phyloP scores from a whole-genome alignment of 2,797 vertebrate species.

The Phyllotis vaccarum region DNA sequence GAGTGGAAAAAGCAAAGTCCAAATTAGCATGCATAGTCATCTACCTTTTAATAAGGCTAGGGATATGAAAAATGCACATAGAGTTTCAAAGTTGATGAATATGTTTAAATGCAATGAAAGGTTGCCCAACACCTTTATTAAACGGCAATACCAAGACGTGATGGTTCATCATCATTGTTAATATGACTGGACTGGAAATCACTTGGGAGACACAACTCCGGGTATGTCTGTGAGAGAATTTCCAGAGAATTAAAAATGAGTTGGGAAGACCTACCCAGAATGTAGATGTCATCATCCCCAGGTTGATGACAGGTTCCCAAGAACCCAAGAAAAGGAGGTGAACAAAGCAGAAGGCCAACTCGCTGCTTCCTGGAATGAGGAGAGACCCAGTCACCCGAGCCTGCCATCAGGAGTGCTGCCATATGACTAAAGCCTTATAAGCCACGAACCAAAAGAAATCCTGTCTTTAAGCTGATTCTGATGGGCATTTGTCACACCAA shows the following conservation, averaged over 20 bases:
- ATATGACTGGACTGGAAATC: neutral
- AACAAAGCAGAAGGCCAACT: neutral
- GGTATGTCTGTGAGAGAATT: neutral
- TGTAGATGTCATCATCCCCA: neutral
- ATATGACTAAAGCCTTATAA: neutral
- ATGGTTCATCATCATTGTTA: neutral
- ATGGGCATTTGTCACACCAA: no score
- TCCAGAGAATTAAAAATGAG: neutral
- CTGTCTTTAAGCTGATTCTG: neutral
- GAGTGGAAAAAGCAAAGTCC: no score
- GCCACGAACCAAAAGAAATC: neutral
- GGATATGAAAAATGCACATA: neutral
- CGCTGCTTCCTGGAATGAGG: neutral
- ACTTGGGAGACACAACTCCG: neutral
- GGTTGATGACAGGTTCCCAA: neutral
- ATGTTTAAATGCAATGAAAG: conserved; percentile 36
- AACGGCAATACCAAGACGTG: no score
- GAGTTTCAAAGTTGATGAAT: conserved; percentile 43
- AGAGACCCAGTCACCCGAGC: no score
- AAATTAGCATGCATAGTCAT: neutral
- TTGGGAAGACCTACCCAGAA: neutral
- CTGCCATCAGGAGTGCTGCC: neutral
- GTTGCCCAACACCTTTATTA: neutral
- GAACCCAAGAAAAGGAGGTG: neutral
- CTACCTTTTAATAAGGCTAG: conserved; percentile 14